Evolutionary conservation across 2,888 invertebrate genomes (phyloP).

Genomic region (Polydrusus tereticollis): DNA sequence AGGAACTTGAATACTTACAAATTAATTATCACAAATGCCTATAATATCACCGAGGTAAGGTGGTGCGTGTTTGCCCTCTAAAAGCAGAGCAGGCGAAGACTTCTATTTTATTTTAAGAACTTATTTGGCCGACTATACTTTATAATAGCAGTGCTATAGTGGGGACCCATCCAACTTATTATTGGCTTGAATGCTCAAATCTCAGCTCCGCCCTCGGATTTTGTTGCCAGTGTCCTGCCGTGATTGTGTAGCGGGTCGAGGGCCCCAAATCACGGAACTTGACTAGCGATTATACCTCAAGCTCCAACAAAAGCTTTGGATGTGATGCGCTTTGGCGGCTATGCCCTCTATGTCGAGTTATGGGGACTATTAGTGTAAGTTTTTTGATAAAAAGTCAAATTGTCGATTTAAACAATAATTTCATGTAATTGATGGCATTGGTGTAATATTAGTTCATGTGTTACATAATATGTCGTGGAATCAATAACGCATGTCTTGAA

Average conservation of each 20-base stretch:
- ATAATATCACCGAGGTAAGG: no score
- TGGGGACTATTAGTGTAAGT: background rate
- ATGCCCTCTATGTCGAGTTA: background rate
- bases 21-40: no score
- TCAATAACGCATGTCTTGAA: no score
- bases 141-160: constrained; percentile 25
- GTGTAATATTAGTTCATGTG: no score
- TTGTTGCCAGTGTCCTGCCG: constrained; percentile 32
- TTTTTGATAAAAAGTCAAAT: background rate
- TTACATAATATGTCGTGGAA: no score
- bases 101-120: background rate
- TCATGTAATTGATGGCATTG: no score
- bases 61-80: no score
- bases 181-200: constrained; percentile 30
- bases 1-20: no score
- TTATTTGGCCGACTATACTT: constrained; percentile 17
- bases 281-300: constrained; percentile 8
- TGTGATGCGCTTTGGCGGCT: background rate
- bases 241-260: constrained; percentile 28
- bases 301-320: constrained; percentile 1
- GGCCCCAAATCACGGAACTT: constrained; percentile 29
- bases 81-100: no score
- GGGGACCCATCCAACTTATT: constrained; percentile 30
- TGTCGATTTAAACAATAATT: no score
- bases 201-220: constrained; percentile 31